Evolutionary conservation across 2,888 invertebrate species (phyloP).

Genomic region (Diaphora mendica): DNA sequence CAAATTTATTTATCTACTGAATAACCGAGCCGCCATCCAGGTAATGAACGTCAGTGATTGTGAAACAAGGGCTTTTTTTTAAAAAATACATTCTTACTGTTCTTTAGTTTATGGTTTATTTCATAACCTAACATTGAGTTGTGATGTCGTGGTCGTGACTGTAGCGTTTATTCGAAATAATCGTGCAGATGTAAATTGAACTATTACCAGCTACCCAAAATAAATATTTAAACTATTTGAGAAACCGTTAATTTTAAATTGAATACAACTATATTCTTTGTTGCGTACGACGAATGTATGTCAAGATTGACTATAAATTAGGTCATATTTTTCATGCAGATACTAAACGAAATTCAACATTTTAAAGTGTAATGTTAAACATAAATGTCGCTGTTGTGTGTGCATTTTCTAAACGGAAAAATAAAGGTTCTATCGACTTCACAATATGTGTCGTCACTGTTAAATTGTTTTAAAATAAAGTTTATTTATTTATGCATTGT

Average conservation of each 20-base stretch:
- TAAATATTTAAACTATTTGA: not conserved
- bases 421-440: not conserved
- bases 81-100: not conserved
- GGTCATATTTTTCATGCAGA: not conserved
- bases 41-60: not conserved
- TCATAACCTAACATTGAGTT: not conserved
- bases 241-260: slow-evolving; percentile 2
- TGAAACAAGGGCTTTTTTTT: not conserved
- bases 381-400: not conserved
- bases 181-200: slow-evolving; percentile 24
- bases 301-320: not conserved
- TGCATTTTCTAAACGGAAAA: not conserved
- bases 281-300: not conserved
- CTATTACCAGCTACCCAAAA: slow-evolving; percentile 35
- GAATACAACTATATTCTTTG: not conserved
- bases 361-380: not conserved
- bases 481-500: too few relatives aligned
- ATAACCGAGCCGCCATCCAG: not conserved
- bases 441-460: not conserved
- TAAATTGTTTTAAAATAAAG: not conserved
- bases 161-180: not conserved
- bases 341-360: not conserved
- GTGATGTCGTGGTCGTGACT: not conserved
- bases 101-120: not conserved
- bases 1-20: not conserved